These are phyloP conservation scores for Agapornis roseicollis DNA, from an alignment of 2,113 vertebrate genomes.

Conservation along the genomic window DNA sequence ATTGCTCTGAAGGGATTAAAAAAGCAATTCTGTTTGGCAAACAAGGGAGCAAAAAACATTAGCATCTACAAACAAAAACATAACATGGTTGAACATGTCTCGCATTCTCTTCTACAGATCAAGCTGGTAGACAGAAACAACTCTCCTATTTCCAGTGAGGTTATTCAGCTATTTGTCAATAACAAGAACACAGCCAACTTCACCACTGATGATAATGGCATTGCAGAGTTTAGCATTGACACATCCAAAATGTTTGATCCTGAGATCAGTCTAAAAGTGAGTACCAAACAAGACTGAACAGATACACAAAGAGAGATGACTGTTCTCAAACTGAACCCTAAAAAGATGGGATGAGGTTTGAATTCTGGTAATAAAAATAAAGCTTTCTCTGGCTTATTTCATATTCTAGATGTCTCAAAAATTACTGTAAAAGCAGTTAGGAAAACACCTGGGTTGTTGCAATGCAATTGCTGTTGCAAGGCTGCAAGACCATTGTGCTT, in stretches of 20 bases:
- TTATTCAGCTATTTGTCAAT: constrained; percentile 57
- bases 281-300: neutral
- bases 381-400: neutral
- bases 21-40: neutral
- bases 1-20: neutral
- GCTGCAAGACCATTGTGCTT: neutral
- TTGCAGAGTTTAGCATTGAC: constrained; percentile 56
- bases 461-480: neutral
- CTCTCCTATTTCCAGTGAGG: constrained; percentile 51
- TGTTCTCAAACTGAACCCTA: neutral
- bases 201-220: constrained; percentile 50
- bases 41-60: neutral
- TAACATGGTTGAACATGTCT: neutral
- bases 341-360: neutral
- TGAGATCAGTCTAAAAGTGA: constrained; percentile 63
- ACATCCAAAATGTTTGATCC: constrained; percentile 42
- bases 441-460: neutral
- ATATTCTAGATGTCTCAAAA: neutral
- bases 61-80: neutral
- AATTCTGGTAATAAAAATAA: neutral
- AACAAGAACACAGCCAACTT: constrained; percentile 40
- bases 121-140: constrained; percentile 44
- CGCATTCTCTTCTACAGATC: constrained; percentile 4
- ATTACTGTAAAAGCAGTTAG: neutral
- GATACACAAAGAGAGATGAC: neutral